Evolutionary conservation across 2,888 invertebrate species (phyloP).

Genomic region (Brachypalpus laphriformis): DNA sequence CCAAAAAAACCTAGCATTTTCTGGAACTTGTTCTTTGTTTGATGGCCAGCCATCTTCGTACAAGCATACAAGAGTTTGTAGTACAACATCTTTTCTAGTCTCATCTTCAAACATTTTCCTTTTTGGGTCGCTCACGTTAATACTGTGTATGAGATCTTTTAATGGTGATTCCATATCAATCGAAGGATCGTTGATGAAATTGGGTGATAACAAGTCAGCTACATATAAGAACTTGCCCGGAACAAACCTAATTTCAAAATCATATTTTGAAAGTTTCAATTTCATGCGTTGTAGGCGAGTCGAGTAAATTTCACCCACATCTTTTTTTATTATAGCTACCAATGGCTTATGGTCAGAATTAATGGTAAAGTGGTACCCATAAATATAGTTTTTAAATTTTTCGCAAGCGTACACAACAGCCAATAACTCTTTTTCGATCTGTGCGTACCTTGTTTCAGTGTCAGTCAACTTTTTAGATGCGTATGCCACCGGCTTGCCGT

Average conservation of each 20-base stretch:
- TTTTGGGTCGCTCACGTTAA: conserved; percentile 22
- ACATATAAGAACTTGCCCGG: conserved; percentile 39
- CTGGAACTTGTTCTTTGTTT: conserved; percentile 1
- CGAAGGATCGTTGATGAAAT: conserved; percentile 20
- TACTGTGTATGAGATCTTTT: conserved; percentile 15
- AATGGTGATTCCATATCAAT: conserved; percentile 22
- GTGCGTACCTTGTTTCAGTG: conserved; percentile 13
- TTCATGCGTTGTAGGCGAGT: conserved; percentile 39
- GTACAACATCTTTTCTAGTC: background rate
- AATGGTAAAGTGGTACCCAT: conserved; percentile 9
- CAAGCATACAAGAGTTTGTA: background rate
- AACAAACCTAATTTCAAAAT: conserved; percentile 29
- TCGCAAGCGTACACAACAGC: conserved; percentile 15
- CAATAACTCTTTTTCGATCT: conserved; percentile 18
- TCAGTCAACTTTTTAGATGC: conserved; percentile 28
- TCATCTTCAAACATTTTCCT: conserved; percentile 22
- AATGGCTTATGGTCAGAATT: conserved; percentile 33
- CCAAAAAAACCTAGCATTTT: too few species aligned
- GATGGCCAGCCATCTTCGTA: conserved; percentile 14
- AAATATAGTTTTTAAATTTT: conserved; percentile 9
- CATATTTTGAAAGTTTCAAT: conserved; percentile 45
- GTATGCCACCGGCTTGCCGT: conserved; percentile 26
- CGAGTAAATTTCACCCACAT: conserved; percentile 41
- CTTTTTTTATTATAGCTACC: conserved; percentile 33
- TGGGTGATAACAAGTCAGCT: conserved; percentile 36